phyloP scores from a whole-genome alignment of 2,888 invertebrate species.

The Polydesmus complanatus region DNA sequence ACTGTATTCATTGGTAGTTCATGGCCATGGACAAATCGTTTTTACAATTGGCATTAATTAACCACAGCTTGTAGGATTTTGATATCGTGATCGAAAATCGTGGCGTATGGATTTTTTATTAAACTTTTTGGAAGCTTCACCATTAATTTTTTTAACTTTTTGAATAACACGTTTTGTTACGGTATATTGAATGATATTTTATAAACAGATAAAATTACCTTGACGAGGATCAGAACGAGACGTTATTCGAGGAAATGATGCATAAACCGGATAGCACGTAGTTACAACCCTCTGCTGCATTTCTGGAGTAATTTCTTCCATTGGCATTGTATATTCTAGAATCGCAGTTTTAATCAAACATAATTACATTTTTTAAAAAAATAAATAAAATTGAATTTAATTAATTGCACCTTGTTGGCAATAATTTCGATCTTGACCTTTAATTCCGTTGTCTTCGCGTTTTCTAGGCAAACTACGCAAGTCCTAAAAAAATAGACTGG shows the following conservation, averaged over 20 bases:
- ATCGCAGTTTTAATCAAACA: neutral
- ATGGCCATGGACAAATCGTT: too few species aligned
- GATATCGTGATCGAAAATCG: too few species aligned
- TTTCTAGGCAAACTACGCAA: neutral
- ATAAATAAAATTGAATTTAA: too few species aligned
- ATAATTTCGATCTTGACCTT: neutral
- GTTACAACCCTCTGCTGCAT: conserved; percentile 1
- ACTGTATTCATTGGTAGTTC: too few species aligned
- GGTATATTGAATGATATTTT: too few species aligned
- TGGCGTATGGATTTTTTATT: too few species aligned
- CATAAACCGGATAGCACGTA: conserved; percentile 13
- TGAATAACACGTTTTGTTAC: too few species aligned
- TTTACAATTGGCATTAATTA: too few species aligned
- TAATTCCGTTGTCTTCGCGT: neutral
- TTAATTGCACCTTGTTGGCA: conserved; percentile 9
- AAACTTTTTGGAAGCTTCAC: too few species aligned
- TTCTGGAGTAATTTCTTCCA: conserved; percentile 2
- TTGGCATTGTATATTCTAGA: conserved; percentile 10
- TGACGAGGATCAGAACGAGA: neutral
- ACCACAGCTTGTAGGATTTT: too few species aligned
- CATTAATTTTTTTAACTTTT: too few species aligned
- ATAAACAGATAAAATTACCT: neutral
- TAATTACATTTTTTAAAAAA: too few species aligned
- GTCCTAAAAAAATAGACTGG: neutral
- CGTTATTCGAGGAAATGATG: conserved; percentile 7